phyloP scores from a whole-genome alignment of 2,113 vertebrate species.

The Craseonycteris thonglongyai region DNA sequence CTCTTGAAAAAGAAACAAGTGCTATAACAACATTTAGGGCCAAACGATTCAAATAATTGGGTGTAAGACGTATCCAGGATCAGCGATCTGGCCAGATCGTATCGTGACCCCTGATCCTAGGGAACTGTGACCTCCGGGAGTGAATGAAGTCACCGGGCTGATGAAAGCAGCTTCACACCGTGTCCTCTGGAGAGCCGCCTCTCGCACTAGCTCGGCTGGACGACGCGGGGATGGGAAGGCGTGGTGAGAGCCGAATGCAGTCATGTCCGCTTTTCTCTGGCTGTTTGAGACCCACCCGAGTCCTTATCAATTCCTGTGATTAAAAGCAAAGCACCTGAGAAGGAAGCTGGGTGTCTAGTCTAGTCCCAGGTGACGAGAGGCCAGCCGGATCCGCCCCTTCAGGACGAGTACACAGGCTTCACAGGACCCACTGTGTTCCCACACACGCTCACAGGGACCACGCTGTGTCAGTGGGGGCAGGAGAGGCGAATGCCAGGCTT shows the following conservation, averaged over 20 bases:
- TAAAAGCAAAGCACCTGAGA: background rate
- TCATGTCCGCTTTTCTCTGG: background rate
- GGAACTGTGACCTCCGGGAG: rapidly evolving
- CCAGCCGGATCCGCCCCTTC: too few relatives aligned
- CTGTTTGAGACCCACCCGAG: background rate
- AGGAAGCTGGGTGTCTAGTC: too few relatives aligned
- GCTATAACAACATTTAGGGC: background rate
- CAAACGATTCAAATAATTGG: background rate
- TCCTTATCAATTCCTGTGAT: background rate
- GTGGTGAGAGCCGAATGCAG: background rate
- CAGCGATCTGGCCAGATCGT: background rate
- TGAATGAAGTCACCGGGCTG: rapidly evolving
- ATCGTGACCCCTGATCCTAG: too few relatives aligned
- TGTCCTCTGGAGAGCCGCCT: background rate
- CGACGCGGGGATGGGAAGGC: background rate
- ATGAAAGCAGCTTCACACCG: rapidly evolving
- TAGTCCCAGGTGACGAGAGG: background rate
- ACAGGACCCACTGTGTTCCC: rapidly evolving
- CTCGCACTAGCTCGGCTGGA: background rate
- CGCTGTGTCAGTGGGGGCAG: too few relatives aligned
- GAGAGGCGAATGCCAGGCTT: background rate
- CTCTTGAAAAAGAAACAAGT: background rate
- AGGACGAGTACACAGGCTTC: too few relatives aligned
- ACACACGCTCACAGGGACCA: background rate
- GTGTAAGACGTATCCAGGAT: background rate